Percentiles rank a stretch among this genome's conserved stretches.
Evolutionary conservation across 2,888 invertebrate species (phyloP).

Genomic region (Lepas anatifera): DNA sequence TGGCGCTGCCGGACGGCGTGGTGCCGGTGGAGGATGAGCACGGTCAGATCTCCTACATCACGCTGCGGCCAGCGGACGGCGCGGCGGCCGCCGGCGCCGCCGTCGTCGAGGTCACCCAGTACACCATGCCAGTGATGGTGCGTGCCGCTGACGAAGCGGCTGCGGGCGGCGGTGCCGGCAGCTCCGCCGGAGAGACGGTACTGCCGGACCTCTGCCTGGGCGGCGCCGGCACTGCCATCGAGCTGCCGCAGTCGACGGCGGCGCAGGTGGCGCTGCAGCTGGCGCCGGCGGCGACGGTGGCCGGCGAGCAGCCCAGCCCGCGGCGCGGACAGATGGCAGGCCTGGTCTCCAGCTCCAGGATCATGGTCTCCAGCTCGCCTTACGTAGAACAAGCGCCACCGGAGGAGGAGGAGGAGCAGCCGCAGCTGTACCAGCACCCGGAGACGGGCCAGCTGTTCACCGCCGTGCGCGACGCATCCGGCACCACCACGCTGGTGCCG

Average conservation of each 20-base stretch:
- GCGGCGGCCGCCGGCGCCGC: not conserved
- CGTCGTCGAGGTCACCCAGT: not conserved
- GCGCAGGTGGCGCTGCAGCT: not conserved
- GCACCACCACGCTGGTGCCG: no score
- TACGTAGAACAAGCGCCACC: no score
- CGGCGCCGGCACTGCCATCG: no score
- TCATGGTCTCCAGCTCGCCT: not conserved
- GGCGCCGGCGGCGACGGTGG: not conserved
- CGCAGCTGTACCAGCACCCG: no score
- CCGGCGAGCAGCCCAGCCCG: not conserved
- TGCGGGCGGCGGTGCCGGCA: not conserved
- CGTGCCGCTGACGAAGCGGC: no score
- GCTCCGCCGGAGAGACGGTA: not conserved
- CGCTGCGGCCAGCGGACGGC: constrained; percentile 6
- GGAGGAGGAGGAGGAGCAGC: no score
- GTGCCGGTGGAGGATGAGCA: constrained; percentile 11
- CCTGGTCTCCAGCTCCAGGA: not conserved
- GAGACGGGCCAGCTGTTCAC: no score
- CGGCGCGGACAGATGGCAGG: not conserved
- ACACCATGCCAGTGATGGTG: not conserved
- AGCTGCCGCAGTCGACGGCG: not conserved
- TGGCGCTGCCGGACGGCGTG: constrained; percentile 2
- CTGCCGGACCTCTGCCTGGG: not conserved
- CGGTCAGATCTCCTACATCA: constrained; percentile 7
- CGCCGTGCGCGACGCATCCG: no score